phyloP scores from a whole-genome alignment of 2,888 invertebrate genomes.

The Sphecodes monilicornis region DNA sequence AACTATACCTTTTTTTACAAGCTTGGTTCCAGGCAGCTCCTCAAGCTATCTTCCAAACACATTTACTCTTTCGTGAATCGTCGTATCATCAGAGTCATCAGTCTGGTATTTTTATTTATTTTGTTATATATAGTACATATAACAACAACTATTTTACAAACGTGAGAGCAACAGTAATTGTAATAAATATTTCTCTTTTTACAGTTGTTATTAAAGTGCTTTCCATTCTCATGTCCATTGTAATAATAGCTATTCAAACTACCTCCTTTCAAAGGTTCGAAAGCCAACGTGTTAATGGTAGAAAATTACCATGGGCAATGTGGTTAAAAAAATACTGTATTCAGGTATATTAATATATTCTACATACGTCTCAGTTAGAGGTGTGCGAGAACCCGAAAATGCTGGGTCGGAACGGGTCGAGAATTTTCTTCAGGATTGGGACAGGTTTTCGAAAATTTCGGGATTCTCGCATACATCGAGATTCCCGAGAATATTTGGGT shows the following conservation, averaged over 20 bases:
- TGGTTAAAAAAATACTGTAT: constrained; percentile 81
- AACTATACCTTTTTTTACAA: constrained; percentile 91
- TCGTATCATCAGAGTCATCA: constrained; percentile 86
- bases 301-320: constrained; percentile 90
- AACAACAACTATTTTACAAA: constrained; percentile 24
- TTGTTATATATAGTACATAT: not conserved
- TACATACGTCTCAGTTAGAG: not conserved
- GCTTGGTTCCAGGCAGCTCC: constrained; percentile 92
- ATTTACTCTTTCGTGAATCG: constrained; percentile 87
- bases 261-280: constrained; percentile 91
- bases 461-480: too few relatives aligned
- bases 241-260: constrained; percentile 90
- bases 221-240: constrained; percentile 88
- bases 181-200: constrained; percentile 68
- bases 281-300: constrained; percentile 90
- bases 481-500: too few relatives aligned
- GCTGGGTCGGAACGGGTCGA: too few relatives aligned
- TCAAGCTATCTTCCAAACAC: constrained; percentile 88
- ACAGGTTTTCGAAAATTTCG: too few relatives aligned
- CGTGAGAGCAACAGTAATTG: not conserved
- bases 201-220: constrained; percentile 89
- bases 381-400: too few relatives aligned
- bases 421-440: too few relatives aligned
- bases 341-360: constrained; percentile 67
- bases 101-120: constrained; percentile 86